Conservation (phyloP, 2,888 invertebrate species). For the Drosophila putrida region DNA sequence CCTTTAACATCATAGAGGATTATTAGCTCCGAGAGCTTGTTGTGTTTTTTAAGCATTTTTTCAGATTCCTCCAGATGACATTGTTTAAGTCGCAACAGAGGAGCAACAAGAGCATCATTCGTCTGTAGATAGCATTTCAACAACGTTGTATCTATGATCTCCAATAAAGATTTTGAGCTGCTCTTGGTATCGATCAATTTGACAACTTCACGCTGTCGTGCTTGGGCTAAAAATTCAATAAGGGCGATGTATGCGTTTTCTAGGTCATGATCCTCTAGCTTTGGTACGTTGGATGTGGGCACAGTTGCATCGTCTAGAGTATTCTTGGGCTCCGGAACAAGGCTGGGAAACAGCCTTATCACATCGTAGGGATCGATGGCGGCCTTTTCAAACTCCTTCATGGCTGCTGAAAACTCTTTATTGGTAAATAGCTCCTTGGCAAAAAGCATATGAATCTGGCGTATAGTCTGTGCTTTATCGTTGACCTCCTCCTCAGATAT, state of each 20-base stretch:
- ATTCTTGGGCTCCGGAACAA: constrained; percentile 86
- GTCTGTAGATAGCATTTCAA: constrained; percentile 98
- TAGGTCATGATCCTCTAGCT: constrained; percentile 92
- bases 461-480: constrained; percentile 92
- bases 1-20: constrained; percentile 98
- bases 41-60: constrained; percentile 92
- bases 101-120: constrained; percentile 97
- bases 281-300: constrained; percentile 67
- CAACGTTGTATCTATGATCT: constrained; percentile 98
- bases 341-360: constrained; percentile 96
- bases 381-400: constrained; percentile 95
- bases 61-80: constrained; percentile 98
- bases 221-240: constrained; percentile 95
- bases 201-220: constrained; percentile 86
- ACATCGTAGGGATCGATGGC: constrained; percentile 98
- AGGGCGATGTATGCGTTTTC: constrained; percentile 95
- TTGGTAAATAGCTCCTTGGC: constrained; percentile 96
- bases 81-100: constrained; percentile 94
- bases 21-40: constrained; percentile 96
- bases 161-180: constrained; percentile 87
- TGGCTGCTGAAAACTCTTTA: constrained; percentile 94
- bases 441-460: constrained; percentile 95
- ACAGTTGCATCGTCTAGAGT: constrained; percentile 66
- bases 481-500: constrained; percentile 92
- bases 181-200: constrained; percentile 83